Base-by-base conservation (phyloP, 2,888 invertebrate species). In the Scrobipalpa atriplicella region DNA sequence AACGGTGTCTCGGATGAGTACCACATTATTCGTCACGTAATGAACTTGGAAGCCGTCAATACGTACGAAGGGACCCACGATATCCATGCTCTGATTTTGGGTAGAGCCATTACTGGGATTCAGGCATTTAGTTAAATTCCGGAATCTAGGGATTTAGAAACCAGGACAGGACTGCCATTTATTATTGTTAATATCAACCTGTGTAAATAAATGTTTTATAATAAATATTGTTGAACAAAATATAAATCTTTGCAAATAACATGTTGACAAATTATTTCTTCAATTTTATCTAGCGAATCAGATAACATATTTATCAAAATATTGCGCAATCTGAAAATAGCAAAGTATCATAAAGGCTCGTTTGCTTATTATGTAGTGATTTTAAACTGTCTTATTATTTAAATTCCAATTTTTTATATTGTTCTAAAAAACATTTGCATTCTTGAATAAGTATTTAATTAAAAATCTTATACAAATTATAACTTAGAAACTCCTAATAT, bases 41-140 rank as follows among this genome's bases (percentile, higher is more conserved):
- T 99, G 95, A 99, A 99, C 91, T 93, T 99, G 73, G 99, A 99
- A 91, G 96, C 98, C 13, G 99, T 99, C 1, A 99, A 99, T 82
- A 99, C 99, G 0, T 99, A 99, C 81, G 99, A 99, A 94, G 99
- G 99, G 51, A 99, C 99, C 0, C 98, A 98, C 83, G 99, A 99
- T 90, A 96, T 99, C 77, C 99, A 99, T 85, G 97, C 98, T 0
- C 91, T 99, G 64, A 97, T 99, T 82, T 93, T 99, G 72, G 99
- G 99, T 38, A 94, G 97, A 85, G 97, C 97, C 21, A 98, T 99
- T 71, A 99, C 99, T 18, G 99, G 99, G 70, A 94, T 99, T 69
- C 94, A 96, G 70, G 97, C 99, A 21, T 99, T 99, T 76, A 77
- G 70, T 47, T 86, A 75, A 68, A 16, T 10, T 9, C n/a, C n/a